Evolutionary conservation across 2,113 vertebrate species (phyloP).

Genomic region (Chamaetylas fuelleborni): DNA sequence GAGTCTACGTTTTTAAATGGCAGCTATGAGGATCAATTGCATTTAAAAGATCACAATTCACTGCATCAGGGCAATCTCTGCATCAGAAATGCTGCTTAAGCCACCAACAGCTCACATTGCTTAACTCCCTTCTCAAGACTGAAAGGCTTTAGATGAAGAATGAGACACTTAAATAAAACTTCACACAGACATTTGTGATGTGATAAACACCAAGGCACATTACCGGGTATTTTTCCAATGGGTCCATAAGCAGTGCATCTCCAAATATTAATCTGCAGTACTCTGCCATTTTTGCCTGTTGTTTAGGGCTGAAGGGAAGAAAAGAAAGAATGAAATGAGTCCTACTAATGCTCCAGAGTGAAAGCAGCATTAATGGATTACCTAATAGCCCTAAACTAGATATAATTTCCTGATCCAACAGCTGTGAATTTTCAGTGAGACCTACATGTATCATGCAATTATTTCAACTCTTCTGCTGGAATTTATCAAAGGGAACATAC

Average conservation of each 20-base stretch:
- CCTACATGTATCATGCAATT: not conserved
- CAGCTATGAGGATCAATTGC: not conserved
- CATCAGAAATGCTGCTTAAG: not conserved
- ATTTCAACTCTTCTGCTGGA: not conserved
- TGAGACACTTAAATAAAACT: not conserved
- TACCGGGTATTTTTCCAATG: constrained; percentile 94
- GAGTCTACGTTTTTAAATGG: not conserved
- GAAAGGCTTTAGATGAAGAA: not conserved
- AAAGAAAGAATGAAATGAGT: not conserved
- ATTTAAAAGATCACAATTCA: constrained; percentile 6
- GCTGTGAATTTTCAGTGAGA: not conserved
- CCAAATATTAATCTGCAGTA: constrained; percentile 98
- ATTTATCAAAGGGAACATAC: not conserved
- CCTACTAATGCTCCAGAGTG: not conserved
- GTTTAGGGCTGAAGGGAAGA: constrained; percentile 84
- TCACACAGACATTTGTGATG: not conserved
- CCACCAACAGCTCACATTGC: not conserved
- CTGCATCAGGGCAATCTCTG: not conserved
- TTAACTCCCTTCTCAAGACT: not conserved
- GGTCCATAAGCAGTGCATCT: constrained; percentile 91
- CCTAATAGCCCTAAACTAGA: not conserved
- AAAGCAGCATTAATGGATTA: not conserved
- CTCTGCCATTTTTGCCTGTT: constrained; percentile 99
- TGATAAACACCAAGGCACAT: constrained; percentile 49
- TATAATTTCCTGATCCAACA: not conserved